Base-by-base conservation (phyloP, 2,113 vertebrate species). In the Trematocara zebra region DNA sequence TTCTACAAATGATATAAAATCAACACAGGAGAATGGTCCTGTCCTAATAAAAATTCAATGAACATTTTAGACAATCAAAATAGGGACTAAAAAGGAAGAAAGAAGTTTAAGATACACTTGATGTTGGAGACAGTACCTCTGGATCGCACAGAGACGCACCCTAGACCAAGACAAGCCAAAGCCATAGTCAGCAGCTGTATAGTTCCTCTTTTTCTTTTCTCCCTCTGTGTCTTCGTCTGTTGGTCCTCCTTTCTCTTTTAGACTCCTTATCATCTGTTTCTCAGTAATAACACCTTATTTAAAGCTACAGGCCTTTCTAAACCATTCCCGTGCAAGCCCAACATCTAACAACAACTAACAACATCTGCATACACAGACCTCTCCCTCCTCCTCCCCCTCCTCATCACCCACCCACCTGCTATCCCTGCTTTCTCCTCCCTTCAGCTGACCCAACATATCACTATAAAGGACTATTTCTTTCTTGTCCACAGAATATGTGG, bases 131-230 rank as follows among this genome's bases (percentile, higher is more conserved):
- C 44, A 11, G 52, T 95, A 94, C 95, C 94, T 95, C 93, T 92
- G n/a, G 93, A 91, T 80, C 12, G 85, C 40, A 84, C 87, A 23
- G 93, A 89, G 78, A 80, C 33, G 10, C 94, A 93, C 81, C 92
- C 88, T 5, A 94, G 85, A 85, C 93, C 90, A 12, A 95, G 88
- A 88, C 93, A 95, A 88, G 92, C 92, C 91, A 95, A 83, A 87
- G 94, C 92, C 95, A 95, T 95, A 80, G 37, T 83, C 72, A 76
- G 81, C 86, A 81, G 59, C 76, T 80, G 59, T 83, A 78, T 15
- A 18, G 57, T 53, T 44, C 56, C 56, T 28, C 78, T 61, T 69
- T 78, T 78, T 87, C 85, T 74, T 33, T 10, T 51, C 33, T 23
- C 57, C 52, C 44, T 52, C 51, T 82, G 20, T 79, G 56, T 78